phyloP scores from a whole-genome alignment of 2,113 vertebrate species.

The Cyphomyrus plagiostoma region DNA sequence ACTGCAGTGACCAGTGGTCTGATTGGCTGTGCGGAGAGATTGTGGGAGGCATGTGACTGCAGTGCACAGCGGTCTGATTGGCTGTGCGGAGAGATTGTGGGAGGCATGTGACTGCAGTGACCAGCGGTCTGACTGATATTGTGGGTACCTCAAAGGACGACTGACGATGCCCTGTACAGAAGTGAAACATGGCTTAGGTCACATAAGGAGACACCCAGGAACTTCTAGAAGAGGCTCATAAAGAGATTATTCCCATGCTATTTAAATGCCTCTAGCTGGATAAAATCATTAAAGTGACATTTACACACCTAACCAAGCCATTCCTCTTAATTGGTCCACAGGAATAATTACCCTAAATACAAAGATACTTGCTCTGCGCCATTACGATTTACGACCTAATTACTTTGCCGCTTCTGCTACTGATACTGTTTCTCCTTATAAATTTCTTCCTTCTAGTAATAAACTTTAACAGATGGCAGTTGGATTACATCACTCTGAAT shows the following conservation, averaged over 20 bases:
- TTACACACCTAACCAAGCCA: background rate
- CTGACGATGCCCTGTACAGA: background rate
- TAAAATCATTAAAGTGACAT: constrained; percentile 4
- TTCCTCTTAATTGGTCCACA: background rate
- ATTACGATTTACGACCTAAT: constrained; percentile 13
- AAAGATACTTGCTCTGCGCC: background rate
- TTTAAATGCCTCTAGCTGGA: background rate
- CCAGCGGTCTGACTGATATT: background rate
- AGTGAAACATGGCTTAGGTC: background rate
- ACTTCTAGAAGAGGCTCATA: background rate
- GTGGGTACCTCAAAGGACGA: background rate
- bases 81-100: background rate
- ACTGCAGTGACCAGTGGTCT: background rate
- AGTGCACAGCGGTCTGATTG: background rate
- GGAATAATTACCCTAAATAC: constrained; percentile 4
- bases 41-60: background rate
- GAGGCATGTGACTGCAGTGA: background rate
- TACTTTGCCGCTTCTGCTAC: background rate
- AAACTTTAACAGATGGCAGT: background rate
- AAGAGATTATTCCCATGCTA: background rate
- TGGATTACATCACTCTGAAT: background rate
- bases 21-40: too few relatives aligned
- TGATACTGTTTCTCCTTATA: background rate
- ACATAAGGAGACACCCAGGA: background rate
- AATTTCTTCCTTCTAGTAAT: background rate